Conservation (phyloP, 2,797 vertebrate genomes). For the Pelochelys cantorii region DNA sequence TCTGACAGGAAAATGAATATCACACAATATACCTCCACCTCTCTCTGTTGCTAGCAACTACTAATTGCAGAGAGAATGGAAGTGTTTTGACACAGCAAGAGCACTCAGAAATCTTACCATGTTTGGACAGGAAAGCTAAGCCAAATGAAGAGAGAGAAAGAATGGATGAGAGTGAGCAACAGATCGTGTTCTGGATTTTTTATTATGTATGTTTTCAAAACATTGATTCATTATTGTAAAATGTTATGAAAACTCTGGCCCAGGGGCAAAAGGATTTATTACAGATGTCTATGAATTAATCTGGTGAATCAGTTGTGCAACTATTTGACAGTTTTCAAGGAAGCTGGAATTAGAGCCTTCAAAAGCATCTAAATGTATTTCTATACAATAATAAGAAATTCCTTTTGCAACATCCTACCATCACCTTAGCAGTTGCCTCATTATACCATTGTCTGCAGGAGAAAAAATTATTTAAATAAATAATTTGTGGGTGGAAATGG, state of each 20-base stretch:
- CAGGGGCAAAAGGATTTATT: not conserved
- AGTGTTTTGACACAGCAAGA: not conserved
- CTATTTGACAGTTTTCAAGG: not conserved
- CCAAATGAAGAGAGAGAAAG: not conserved
- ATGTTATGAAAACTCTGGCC: not conserved
- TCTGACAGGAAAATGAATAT: not conserved
- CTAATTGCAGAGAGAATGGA: not conserved
- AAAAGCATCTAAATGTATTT: not conserved
- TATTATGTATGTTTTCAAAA: slow-evolving; percentile 23
- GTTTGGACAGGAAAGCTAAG: slow-evolving; percentile 18
- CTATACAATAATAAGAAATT: not conserved
- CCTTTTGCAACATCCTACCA: not conserved
- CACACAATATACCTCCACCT: accelerated
- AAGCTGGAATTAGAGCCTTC: not conserved
- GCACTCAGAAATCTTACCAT: slow-evolving; percentile 9
- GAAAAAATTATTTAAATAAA: not conserved
- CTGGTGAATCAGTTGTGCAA: not conserved
- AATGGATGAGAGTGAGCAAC: not conserved
- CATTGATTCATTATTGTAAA: slow-evolving; percentile 15
- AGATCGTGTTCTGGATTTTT: not conserved
- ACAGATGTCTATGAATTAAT: slow-evolving; percentile 5
- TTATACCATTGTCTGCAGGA: not conserved
- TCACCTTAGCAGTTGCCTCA: not conserved
- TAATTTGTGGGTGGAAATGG: not conserved
- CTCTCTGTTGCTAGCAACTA: not conserved